Base-by-base conservation (phyloP, 2,888 invertebrate genomes). In the Tiliacea citrago region DNA sequence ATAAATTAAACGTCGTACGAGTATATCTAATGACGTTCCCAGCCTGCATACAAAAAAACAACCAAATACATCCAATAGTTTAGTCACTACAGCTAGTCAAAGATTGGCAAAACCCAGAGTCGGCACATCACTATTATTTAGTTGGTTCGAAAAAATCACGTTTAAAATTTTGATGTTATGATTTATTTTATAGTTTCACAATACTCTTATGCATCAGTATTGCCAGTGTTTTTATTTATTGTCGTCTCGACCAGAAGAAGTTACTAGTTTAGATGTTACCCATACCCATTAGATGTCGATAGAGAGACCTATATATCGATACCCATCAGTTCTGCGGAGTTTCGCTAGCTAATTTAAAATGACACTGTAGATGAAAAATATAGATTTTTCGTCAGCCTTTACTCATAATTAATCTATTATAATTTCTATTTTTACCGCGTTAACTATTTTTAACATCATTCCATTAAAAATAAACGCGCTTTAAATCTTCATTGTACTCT, bases 401-500 rank as follows among this genome's bases (percentile, higher is more conserved):
- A 57, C 57, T 57, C 2, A n/a, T 24, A 13, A n/a, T 35, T 29
- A 35, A 69, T 53, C 29, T 16, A 62, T 35, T 21, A 2, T 16
- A 47, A 51, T 9, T 45, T 24, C 16, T 68, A 68, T 49, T 57
- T n/a, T 67, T 35, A 51, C 35, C 24, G 9, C 21, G 12, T 35
- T 49, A 13, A 6, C n/a, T 68, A 77, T 51, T 58, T 69, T 72
- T 61, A 72, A 29, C 47, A 9, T n/a, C 47, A 8, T 29, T 13
- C 10, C 16, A n/a, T 78, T 62, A 58, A 60, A 60, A 63, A 63
- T 3, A 1, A 73, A 57, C 21, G 8, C 10, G 1, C n/a, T 24
- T 61, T n/a, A n/a, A n/a, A 57, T 75, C 49, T 47, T 61, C 58
- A 57, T 39, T 45, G 60, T 0, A 3, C 6, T 35, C 75, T 51